Percentiles rank a stretch among this genome's conserved stretches.
These are phyloP conservation scores for Listronotus oregonensis DNA, from an alignment of 1,140 invertebrate species.

Conservation along the genomic window DNA sequence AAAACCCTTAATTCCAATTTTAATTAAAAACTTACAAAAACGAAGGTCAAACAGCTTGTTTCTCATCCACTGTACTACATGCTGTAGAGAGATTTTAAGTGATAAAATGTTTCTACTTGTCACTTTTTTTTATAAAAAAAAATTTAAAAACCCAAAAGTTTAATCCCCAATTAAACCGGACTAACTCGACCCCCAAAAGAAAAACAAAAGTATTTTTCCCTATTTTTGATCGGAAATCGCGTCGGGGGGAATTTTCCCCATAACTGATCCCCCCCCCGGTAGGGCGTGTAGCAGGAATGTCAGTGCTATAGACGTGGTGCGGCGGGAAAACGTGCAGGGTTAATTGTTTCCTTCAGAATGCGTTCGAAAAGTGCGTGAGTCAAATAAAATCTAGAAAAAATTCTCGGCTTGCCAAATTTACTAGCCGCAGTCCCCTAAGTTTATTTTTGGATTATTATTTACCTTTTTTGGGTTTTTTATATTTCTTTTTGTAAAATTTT, in stretches of 20 bases:
- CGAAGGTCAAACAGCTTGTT: too few species aligned
- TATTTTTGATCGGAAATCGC: slow-evolving; percentile 34
- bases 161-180: too few species aligned
- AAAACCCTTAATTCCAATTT: too few species aligned
- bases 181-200: not conserved
- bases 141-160: too few species aligned
- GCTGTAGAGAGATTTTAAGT: too few species aligned
- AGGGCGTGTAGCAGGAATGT: slow-evolving; percentile 37
- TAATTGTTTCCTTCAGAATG: slow-evolving; percentile 19
- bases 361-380: slow-evolving; percentile 33
- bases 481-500: too few species aligned
- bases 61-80: too few species aligned
- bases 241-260: slow-evolving; percentile 34
- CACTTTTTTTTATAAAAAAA: too few species aligned
- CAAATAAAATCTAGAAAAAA: slow-evolving; percentile 19
- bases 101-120: too few species aligned
- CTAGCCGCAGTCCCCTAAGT: not conserved
- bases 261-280: slow-evolving; percentile 30
- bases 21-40: too few species aligned
- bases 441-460: slow-evolving; percentile 18
- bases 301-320: slow-evolving; percentile 27
- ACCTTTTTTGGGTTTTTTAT: too few species aligned
- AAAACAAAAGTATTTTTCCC: slow-evolving; percentile 22
- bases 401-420: slow-evolving; percentile 2
- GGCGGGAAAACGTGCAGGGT: slow-evolving; percentile 13